Percentiles rank a stretch among this genome's conserved stretches.
Evolutionary conservation across 2,113 vertebrate species (phyloP).

Genomic region (Rhinolophus ferrumequinum): DNA sequence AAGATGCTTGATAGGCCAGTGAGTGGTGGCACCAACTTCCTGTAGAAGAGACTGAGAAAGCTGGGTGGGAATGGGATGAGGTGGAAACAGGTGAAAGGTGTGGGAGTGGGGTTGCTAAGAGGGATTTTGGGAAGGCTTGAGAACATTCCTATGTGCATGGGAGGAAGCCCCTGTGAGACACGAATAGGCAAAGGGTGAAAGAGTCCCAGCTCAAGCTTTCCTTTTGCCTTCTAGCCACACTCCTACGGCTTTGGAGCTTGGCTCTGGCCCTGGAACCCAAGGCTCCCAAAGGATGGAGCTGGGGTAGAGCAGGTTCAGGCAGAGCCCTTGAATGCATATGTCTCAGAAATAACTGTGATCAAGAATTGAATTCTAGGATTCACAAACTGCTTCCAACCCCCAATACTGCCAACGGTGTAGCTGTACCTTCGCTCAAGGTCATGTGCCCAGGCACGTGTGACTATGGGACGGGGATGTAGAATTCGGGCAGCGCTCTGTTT

Average conservation of each 20-base stretch:
- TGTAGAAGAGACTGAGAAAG: background rate
- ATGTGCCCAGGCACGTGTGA: background rate
- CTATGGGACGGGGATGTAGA: background rate
- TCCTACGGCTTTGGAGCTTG: background rate
- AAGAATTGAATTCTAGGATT: conserved; percentile 32
- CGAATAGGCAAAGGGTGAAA: background rate
- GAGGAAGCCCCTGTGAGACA: background rate
- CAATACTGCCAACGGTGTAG: background rate
- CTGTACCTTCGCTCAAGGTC: background rate
- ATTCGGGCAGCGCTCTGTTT: background rate
- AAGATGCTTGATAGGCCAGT: background rate
- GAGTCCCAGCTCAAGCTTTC: background rate
- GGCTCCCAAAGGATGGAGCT: background rate
- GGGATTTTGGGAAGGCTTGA: background rate
- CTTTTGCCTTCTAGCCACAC: background rate
- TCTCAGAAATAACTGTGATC: background rate
- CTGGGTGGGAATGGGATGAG: background rate
- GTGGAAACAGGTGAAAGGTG: background rate
- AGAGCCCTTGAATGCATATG: background rate
- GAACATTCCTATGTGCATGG: background rate
- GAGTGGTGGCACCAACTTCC: background rate
- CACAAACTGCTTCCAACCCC: background rate
- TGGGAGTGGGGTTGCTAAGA: background rate
- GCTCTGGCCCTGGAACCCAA: background rate
- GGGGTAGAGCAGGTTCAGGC: background rate